Conservation (phyloP, 2,113 vertebrate genomes). For the Oreochromis spilurus region DNA sequence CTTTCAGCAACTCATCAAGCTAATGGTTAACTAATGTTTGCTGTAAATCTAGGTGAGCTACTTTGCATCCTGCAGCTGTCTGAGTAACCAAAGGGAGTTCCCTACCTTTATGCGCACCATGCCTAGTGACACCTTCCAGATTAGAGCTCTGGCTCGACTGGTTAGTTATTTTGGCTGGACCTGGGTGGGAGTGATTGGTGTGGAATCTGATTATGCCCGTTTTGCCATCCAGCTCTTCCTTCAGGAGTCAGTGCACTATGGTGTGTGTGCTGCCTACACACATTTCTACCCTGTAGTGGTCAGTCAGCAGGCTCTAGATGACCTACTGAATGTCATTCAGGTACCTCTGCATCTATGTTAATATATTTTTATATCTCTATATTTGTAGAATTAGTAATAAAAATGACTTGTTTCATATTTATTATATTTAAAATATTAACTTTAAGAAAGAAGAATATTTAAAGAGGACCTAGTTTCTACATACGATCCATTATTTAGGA, state of each 20-base stretch:
- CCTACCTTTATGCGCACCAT: slow-evolving; percentile 74
- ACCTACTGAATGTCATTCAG: slow-evolving; percentile 54
- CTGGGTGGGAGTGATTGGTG: slow-evolving; percentile 72
- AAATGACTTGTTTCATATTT: background rate
- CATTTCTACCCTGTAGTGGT: slow-evolving; percentile 58
- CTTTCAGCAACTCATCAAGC: background rate
- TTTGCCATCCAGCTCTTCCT: slow-evolving; percentile 72
- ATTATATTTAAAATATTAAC: background rate
- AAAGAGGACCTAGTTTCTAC: background rate
- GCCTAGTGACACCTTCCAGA: slow-evolving; percentile 72
- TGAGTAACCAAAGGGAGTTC: slow-evolving; percentile 68
- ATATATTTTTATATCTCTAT: background rate
- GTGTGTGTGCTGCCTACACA: slow-evolving; percentile 67
- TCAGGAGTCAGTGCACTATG: slow-evolving; percentile 54
- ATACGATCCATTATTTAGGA: background rate
- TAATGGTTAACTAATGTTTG: background rate
- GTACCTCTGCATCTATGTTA: background rate
- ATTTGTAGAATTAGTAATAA: background rate
- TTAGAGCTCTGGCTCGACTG: slow-evolving; percentile 63
- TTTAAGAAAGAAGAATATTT: background rate
- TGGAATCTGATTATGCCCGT: slow-evolving; percentile 67
- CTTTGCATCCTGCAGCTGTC: slow-evolving; percentile 72
- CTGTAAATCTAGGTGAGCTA: slow-evolving; percentile 68
- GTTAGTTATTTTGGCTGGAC: slow-evolving; percentile 70
- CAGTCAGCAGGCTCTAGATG: slow-evolving; percentile 27